These are phyloP conservation scores for Oikopleura dioica DNA, from an alignment of 23 tunicate genomes.

Conservation along the genomic window DNA sequence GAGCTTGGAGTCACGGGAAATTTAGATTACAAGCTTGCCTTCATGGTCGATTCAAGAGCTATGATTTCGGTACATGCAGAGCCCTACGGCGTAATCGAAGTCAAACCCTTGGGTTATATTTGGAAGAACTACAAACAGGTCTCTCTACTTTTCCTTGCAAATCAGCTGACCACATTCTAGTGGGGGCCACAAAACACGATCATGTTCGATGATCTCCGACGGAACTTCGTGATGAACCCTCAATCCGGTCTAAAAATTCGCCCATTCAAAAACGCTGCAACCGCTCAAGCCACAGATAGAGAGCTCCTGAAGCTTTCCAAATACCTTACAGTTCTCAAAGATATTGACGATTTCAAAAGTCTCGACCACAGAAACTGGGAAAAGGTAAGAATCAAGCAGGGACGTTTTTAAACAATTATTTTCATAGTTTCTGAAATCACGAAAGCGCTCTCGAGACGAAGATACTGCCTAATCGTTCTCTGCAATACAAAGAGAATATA, in stretches of 20 bases:
- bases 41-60: slow-evolving; percentile 67
- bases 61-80: slow-evolving; percentile 79
- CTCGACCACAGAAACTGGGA: slow-evolving; percentile 11
- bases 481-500: too few species aligned
- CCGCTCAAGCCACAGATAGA: slow-evolving; percentile 22
- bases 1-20: slow-evolving; percentile 50
- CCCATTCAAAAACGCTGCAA: slow-evolving; percentile 50
- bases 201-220: slow-evolving; percentile 77
- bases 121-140: slow-evolving; percentile 61
- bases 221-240: slow-evolving; percentile 78
- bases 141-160: not conserved
- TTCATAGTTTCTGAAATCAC: too few species aligned
- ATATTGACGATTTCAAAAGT: not conserved
- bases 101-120: slow-evolving; percentile 60
- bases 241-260: slow-evolving; percentile 65
- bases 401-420: too few species aligned
- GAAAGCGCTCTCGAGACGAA: too few species aligned
- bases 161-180: not conserved
- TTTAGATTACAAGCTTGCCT: slow-evolving; percentile 47
- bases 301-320: slow-evolving; percentile 19
- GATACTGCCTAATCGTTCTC: too few species aligned
- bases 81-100: slow-evolving; percentile 50
- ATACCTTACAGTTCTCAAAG: slow-evolving; percentile 1
- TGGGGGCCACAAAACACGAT: slow-evolving; percentile 41
- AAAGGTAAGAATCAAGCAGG: too few species aligned